Evolutionary conservation across 1,140 invertebrate genomes (phyloP).

Genomic region (Neodiprion virginianus): DNA sequence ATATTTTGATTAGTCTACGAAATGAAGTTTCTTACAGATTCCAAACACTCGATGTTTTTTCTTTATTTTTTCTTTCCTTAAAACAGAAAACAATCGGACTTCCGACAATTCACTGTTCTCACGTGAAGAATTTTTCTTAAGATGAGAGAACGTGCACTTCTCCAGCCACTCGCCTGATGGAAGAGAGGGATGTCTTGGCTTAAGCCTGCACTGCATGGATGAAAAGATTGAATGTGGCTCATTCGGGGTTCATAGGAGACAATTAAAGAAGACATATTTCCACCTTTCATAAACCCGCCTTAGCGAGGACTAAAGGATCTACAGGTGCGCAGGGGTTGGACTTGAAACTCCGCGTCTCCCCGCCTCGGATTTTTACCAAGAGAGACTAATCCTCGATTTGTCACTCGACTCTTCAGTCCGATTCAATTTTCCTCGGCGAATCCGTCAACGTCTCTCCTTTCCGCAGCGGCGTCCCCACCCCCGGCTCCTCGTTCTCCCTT

Average conservation of each 20-base stretch:
- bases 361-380: neutral
- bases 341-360: neutral
- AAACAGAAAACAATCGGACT: no score
- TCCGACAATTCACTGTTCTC: no score
- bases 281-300: neutral
- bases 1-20: no score
- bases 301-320: neutral
- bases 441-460: conserved; percentile 1
- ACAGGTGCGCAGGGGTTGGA: neutral
- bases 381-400: conserved; percentile 1
- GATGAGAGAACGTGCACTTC: no score
- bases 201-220: no score
- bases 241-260: neutral
- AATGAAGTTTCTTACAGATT: no score
- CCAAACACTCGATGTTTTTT: no score
- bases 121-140: no score
- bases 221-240: no score
- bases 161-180: no score
- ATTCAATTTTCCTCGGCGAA: conserved; percentile 7
- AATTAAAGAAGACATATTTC: conserved; percentile 3
- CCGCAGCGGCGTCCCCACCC: neutral
- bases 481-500: neutral
- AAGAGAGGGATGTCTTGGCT: no score
- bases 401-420: neutral
- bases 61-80: no score